These are phyloP conservation scores for Pantelozetes paolii DNA, from an alignment of 2,888 invertebrate genomes.

Conservation along the genomic window DNA sequence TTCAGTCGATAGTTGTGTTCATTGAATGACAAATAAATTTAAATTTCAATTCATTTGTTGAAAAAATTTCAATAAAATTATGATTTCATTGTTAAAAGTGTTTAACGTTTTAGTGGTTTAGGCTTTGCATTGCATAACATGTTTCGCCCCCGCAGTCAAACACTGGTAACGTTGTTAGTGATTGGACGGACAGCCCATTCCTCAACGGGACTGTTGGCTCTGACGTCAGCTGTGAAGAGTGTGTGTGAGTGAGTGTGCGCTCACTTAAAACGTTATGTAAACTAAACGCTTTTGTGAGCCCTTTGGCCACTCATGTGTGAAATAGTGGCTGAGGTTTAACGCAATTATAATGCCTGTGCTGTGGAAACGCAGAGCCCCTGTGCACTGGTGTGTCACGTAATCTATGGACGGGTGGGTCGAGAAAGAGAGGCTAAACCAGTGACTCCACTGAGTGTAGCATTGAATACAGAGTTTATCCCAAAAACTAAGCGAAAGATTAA, in stretches of 20 bases:
- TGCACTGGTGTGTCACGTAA: too few relatives aligned
- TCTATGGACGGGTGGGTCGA: too few relatives aligned
- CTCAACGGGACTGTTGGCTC: not conserved
- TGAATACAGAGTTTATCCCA: too few relatives aligned
- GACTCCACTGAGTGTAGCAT: too few relatives aligned
- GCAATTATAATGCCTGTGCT: too few relatives aligned
- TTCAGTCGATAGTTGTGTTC: slow-evolving; percentile 16
- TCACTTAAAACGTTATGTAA: too few relatives aligned
- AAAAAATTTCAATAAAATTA: not conserved
- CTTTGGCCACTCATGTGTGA: too few relatives aligned
- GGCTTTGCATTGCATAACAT: not conserved
- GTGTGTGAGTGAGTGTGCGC: not conserved
- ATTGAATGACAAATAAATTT: not conserved
- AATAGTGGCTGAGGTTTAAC: too few relatives aligned
- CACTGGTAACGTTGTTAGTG: slow-evolving; percentile 1
- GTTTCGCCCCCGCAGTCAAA: not conserved
- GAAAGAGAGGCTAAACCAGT: too few relatives aligned
- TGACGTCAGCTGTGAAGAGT: not conserved
- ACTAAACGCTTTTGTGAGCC: too few relatives aligned
- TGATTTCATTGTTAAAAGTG: not conserved
- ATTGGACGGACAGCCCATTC: not conserved
- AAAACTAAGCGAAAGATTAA: too few relatives aligned
- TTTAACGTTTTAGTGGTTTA: not conserved
- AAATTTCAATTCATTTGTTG: not conserved
- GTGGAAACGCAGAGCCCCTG: too few relatives aligned